Evolutionary conservation across 2,797 vertebrate genomes (phyloP), one percentile per base, ranked within the genome.

Genomic region (Sphenopsis melanotis): DNA sequence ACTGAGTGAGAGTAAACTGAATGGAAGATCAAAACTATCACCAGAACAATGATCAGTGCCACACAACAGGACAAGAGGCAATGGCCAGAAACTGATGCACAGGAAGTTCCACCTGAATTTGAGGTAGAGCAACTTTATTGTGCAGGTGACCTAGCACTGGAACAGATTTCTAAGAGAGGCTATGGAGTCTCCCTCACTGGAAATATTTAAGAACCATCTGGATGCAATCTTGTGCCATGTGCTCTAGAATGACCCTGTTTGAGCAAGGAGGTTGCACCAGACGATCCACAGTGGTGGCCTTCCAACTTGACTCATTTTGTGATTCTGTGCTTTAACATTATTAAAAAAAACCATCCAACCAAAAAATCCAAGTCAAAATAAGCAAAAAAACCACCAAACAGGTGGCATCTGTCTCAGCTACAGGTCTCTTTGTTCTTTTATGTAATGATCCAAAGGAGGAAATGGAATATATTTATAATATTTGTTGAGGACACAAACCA

Each of bases 321-420:
- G 15, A 55, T 36, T 36, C 30, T 29, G 6, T 44, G 36, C 27
- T 65, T 76, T n/a, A 32, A 2, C 49, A 36, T 17, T 41, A 64
- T 18, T 21, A 2, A n/a, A 49, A 49, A 59, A 17, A 2, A 0
- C 5, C 22, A 22, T 26, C 3, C 4, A 24, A n/a, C 10, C 11
- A 41, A 74, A 37, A 55, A 59, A 44, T 7, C 29, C 23, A 47
- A 50, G 41, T 4, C 12, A 32, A 74, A 47, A 50, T 32, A 68
- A n/a, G 11, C 11, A 49, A 42, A 66, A 37, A 66, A 65, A 27
- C 2, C 7, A 27, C 6, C 39, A 2, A 76, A 12, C 23, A 55
- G 23, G n/a, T 27, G 14, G 4, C 14, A 29, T 11, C 42, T 50
- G 13, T 36, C 41, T 24, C 10, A 5, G 27, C 50, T 61, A 32